Percentiles rank a stretch among this genome's conserved stretches.
These are phyloP conservation scores for Hermaeophaga mercurialis DNA, from an alignment of 2,888 invertebrate genomes.

Conservation along the genomic window DNA sequence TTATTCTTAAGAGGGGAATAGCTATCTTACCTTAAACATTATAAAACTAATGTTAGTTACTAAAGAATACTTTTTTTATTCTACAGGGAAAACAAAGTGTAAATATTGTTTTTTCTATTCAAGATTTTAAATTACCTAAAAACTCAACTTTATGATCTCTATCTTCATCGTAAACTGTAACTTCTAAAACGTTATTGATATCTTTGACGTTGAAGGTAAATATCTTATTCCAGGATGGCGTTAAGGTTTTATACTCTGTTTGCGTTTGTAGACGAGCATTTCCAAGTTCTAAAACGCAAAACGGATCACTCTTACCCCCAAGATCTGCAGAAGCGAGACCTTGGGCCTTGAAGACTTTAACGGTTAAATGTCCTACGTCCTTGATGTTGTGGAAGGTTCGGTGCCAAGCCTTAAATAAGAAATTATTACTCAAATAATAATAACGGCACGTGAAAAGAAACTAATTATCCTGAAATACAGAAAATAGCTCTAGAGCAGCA, in stretches of 20 bases:
- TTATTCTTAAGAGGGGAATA: conserved; percentile 69
- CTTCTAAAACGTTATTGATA: conserved; percentile 90
- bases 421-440: background rate
- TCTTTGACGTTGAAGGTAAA: conserved; percentile 98
- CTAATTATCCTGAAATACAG: no score
- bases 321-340: conserved; percentile 94
- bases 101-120: no score
- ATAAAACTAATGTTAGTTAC: background rate
- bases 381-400: conserved; percentile 73
- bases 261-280: conserved; percentile 96
- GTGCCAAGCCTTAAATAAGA: conserved; percentile 64
- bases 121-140: no score
- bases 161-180: conserved; percentile 98
- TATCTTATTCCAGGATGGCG: conserved; percentile 98
- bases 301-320: conserved; percentile 98
- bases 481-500: no score
- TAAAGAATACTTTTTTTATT: conserved; percentile 49
- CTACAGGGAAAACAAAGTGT: no score
- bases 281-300: conserved; percentile 94
- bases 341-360: conserved; percentile 86
- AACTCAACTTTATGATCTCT: conserved; percentile 98
- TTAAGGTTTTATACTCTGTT: conserved; percentile 96
- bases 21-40: conserved; percentile 60
- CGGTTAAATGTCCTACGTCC: conserved; percentile 93
- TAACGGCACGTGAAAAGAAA: background rate